Evolutionary conservation across 2,888 invertebrate genomes (phyloP).

Genomic region (Ochlodes sylvanus): DNA sequence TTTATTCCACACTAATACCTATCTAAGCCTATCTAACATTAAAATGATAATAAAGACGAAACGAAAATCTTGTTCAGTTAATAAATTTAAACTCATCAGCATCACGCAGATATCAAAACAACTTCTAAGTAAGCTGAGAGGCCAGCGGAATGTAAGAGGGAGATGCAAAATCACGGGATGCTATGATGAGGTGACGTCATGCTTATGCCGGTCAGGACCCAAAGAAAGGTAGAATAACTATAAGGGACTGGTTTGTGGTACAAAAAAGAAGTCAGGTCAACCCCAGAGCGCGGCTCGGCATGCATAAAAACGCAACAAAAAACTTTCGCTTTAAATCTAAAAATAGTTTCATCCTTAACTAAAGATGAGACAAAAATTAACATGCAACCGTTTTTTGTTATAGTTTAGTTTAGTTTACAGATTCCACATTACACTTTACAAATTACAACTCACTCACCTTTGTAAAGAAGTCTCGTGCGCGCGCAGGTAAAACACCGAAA

Average conservation of each 20-base stretch:
- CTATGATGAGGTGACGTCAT: slow-evolving; percentile 67
- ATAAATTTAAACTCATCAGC: slow-evolving; percentile 36
- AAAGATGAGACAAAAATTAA: neutral
- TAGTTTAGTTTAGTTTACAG: too few relatives aligned
- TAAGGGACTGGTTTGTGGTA: slow-evolving; percentile 58
- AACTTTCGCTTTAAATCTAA: slow-evolving; percentile 48
- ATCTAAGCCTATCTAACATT: too few relatives aligned
- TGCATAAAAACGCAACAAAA: slow-evolving; percentile 48
- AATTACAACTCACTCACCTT: slow-evolving; percentile 68
- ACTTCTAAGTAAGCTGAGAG: slow-evolving; percentile 28
- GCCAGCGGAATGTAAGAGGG: slow-evolving; percentile 53
- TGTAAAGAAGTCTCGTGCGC: slow-evolving; percentile 76
- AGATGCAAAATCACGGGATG: slow-evolving; percentile 59
- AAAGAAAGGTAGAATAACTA: slow-evolving; percentile 52
- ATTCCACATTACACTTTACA: too few relatives aligned
- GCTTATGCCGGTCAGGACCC: slow-evolving; percentile 50
- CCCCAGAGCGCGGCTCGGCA: slow-evolving; percentile 39
- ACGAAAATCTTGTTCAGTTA: slow-evolving; percentile 30
- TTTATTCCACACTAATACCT: too few relatives aligned
- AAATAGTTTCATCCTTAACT: slow-evolving; percentile 35
- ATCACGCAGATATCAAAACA: slow-evolving; percentile 23
- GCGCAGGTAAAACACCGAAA: slow-evolving; percentile 80
- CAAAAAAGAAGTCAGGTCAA: slow-evolving; percentile 50
- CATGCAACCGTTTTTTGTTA: slow-evolving; percentile 35
- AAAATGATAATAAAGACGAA: slow-evolving; percentile 34